Conservation (phyloP, 2,113 vertebrate genomes). For the Gila orcuttii region DNA sequence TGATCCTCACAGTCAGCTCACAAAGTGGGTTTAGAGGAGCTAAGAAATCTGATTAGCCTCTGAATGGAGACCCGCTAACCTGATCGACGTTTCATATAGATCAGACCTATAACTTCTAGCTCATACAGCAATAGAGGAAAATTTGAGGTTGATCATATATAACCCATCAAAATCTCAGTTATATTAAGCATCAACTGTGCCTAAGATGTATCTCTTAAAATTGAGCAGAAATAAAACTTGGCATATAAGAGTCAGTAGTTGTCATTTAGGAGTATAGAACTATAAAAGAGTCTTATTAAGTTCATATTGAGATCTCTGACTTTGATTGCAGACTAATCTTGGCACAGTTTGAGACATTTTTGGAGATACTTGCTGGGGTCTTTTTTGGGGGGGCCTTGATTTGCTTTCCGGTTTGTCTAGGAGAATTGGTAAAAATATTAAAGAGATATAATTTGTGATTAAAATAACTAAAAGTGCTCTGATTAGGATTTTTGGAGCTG, state of each 20-base stretch:
- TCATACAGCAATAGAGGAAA: background rate
- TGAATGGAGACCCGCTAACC: slow-evolving; percentile 77
- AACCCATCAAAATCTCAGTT: background rate
- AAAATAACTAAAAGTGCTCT: background rate
- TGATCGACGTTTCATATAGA: slow-evolving; percentile 69
- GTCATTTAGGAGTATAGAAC: background rate
- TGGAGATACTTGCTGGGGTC: background rate
- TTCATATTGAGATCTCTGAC: too few relatives aligned
- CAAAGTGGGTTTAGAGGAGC: slow-evolving; percentile 88
- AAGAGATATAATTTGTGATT: background rate
- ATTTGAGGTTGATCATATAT: background rate
- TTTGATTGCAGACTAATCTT: background rate
- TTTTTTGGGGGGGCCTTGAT: background rate
- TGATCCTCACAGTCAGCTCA: slow-evolving; percentile 84
- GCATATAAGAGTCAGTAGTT: background rate
- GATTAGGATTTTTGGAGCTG: too few relatives aligned
- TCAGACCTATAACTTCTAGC: background rate
- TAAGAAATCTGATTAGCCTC: slow-evolving; percentile 90
- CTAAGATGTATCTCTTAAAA: background rate
- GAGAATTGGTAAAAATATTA: background rate
- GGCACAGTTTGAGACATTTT: background rate
- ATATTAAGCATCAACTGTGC: background rate
- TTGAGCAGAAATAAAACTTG: background rate
- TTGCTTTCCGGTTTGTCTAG: background rate
- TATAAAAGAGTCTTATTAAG: background rate